Base-by-base conservation (phyloP, 1,140 invertebrate genomes). In the Drosophila kohkoa region DNA sequence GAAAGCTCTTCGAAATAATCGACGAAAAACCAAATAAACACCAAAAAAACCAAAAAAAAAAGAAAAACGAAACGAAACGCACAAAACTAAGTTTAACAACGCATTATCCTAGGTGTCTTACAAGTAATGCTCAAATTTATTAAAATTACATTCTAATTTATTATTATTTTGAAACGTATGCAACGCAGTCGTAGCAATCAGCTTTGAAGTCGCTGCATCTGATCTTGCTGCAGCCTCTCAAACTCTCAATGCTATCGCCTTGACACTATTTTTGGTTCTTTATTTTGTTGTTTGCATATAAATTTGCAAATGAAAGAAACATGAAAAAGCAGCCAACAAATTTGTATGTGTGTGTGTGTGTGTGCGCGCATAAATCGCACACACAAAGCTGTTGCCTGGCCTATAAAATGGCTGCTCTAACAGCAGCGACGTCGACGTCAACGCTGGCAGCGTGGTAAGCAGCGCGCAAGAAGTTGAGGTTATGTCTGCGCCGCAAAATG, bases 391-490 rank as follows among this genome's bases (percentile, higher is more conserved):
- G 83, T 82, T 87, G 83, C 79, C 83, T 87, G 83, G 83, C 83
- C 83, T 80, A 81, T 87, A 88, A 88, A 88, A 88, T 87, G 83
- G 83, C 83, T 79, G 77, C 83, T 80, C 66, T 77, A 86, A 82
- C 80, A 81, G 74, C 76, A 60, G 80, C 80, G 67, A 57, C 62
- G 71, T 25, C 48, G 15, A 35, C 62, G 71, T 25, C 48, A n/a
- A 35, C 65, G 82, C 46, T 69, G 82, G 82, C 83, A 88, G 83
- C 83, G 83, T 88, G 83, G 83, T 88, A 88, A 89, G 83, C 83
- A 88, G 83, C 83, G 83, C 85, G 77, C 85, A 88, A 88, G 83
- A 88, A 88, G 83, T 88, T 88, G 83, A 88, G 83, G 83, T 88
- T 88, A 88, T 88, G 83, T 88, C 80, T 88, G 80, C 85, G 80